Evolutionary conservation across 2,797 vertebrate genomes (phyloP), one percentile per base, ranked within the genome.

Genomic region (Melanotaenia trifasciata): DNA sequence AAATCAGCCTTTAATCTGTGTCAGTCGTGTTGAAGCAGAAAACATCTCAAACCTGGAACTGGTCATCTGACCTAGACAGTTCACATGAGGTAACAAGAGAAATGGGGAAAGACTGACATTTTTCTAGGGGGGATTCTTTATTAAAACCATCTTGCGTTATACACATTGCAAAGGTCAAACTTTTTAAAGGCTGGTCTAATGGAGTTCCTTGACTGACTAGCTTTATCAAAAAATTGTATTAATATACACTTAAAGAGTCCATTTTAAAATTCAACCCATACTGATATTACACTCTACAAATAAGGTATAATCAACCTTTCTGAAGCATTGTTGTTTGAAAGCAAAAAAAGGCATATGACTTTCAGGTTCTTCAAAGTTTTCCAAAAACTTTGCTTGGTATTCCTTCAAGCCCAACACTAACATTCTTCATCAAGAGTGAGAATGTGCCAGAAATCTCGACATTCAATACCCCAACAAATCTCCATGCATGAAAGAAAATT

Each of bases 341-440:
- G 13, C 12, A 38, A 43, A 63, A 61, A 43, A 63, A n/a, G 26
- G 10, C 28, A 18, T 22, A 24, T 11, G 7, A 67, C 71, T 66
- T 63, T 18, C 45, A 28, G 40, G 45, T 60, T 40, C 79, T 77
- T 40, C 14, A n/a, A 50, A 62, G 24, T 43, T 70, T 50, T 50
- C n/a, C n/a, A 50, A 8, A 50, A 3, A 20, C 33, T 10, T 50
- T 64, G 28, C 30, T 58, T 32, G 30, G 14, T 3, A 69, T 76
- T 66, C 40, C 26, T 57, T 57, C 12, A 16, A 57, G 53, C 13
- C 45, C 30, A 64, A 72, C 53, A 0, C 3, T 47, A 20, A 47
- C 14, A 47, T 47, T n/a, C 45, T 20, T 13, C 10, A 58, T 33
- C 60, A 45, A 67, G 40, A 70, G 7, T 10, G 4, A 40, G 26